Base-by-base conservation (phyloP, 1,140 invertebrate genomes). In the Bombus waltoni region DNA sequence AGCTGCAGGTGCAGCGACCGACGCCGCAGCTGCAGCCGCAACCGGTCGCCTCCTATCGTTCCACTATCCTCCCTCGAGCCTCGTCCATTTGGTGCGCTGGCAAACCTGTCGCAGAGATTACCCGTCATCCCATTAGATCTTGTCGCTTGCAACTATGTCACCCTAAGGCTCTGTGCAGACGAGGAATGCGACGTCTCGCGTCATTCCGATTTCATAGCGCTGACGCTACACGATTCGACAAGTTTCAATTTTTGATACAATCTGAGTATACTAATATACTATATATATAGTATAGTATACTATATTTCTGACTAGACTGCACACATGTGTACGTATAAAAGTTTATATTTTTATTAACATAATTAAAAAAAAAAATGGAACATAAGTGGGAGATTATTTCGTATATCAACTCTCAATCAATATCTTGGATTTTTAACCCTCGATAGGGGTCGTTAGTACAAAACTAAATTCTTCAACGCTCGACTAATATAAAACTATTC, bases 1-100 rank as follows among this genome's bases (percentile, higher is more conserved):
- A 91, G 91, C 91, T 91, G 91, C 93, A 93, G 92, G 87, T 92
- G 90, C 90, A 94, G 91, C 92, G 92, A 92, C 89, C 90, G 85
- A 91, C 92, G 93, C 93, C 90, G 89, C 91, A 93, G 89, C 92
- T 92, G 92, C 93, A 91, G 93, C 93, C 89, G 91, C 92, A 91
- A 92, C 92, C 88, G 89, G 85, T 85, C 88, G 79, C 86, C 88
- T 93, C 91, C 87, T 91, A 91, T 92, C 89, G 88, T 91, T 85
- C 87, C 85, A 86, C 73, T 84, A 88, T 89, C 84, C 82, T 89
- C 86, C 77, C 85, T 74, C 71, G 87, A 76, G 84, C 83, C 68
- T 88, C 87, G 82, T 93, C 91, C 93, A 93, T 93, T 88, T 84
- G 87, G 82, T 71, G 42, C 71, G 76, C n/a, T 86, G 89, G 66